A percentile compares a stretch with the other conserved stretches of the same genome.
These are phyloP conservation scores for Apocheima hispidaria DNA, from an alignment of 2,888 invertebrate genomes.

Conservation along the genomic window DNA sequence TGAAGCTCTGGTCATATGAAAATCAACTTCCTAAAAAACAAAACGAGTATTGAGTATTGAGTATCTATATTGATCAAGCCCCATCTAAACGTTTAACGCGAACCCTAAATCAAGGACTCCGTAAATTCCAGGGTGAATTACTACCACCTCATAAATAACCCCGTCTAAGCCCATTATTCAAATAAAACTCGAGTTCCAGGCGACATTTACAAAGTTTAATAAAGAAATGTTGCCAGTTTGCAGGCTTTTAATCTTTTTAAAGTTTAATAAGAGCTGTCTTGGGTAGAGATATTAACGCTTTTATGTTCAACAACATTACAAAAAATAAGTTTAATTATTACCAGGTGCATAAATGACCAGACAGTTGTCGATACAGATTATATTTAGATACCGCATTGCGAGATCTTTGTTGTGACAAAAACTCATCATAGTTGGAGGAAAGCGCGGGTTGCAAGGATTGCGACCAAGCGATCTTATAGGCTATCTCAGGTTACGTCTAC, in stretches of 20 bases:
- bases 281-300: not conserved
- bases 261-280: slow-evolving; percentile 22
- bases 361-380: not conserved
- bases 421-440: too few species aligned
- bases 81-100: slow-evolving; percentile 7
- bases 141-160: slow-evolving; percentile 41
- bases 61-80: not conserved
- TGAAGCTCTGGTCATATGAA: too few species aligned
- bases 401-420: too few species aligned
- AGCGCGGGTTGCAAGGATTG: too few species aligned
- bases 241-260: slow-evolving; percentile 34
- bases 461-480: too few species aligned
- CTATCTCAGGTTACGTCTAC: too few species aligned
- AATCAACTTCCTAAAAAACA: too few species aligned
- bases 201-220: slow-evolving; percentile 38
- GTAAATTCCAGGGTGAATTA: slow-evolving; percentile 38
- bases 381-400: too few species aligned
- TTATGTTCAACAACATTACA: slow-evolving; percentile 2
- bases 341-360: too few species aligned
- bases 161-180: slow-evolving; percentile 38
- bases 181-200: slow-evolving; percentile 38
- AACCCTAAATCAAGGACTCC: slow-evolving; percentile 21
- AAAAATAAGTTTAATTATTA: slow-evolving; percentile 1
- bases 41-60: too few species aligned
- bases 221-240: slow-evolving; percentile 37